Conservation (phyloP, 2,888 invertebrate genomes). For the Pammene fasciana region DNA sequence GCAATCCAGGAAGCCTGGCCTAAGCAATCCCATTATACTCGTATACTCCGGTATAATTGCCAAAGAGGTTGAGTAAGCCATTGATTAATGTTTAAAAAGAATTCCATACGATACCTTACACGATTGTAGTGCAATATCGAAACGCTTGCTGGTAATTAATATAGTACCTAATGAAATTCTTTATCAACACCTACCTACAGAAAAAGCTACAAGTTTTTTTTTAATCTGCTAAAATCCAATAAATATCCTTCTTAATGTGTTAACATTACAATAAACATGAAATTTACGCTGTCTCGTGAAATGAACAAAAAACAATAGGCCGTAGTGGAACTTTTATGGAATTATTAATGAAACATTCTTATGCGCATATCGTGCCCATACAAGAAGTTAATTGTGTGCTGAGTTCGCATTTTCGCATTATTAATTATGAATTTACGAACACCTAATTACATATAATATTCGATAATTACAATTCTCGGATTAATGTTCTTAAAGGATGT, state of each 20-base stretch:
- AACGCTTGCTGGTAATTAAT: too few relatives aligned
- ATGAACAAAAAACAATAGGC: conserved; percentile 2
- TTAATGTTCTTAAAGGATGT: neutral
- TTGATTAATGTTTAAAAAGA: conserved; percentile 49
- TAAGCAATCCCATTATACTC: conserved; percentile 76
- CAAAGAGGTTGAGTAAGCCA: conserved; percentile 67
- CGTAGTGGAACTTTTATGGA: conserved; percentile 17
- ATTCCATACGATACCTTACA: conserved; percentile 25
- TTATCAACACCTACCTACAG: too few relatives aligned
- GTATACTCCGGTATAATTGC: conserved; percentile 67
- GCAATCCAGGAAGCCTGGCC: conserved; percentile 68
- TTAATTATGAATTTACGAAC: conserved; percentile 35
- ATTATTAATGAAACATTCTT: conserved; percentile 31
- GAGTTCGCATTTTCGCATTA: conserved; percentile 34
- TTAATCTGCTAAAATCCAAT: too few relatives aligned
- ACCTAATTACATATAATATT: conserved; percentile 39
- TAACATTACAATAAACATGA: too few relatives aligned
- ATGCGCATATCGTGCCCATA: conserved; percentile 18
- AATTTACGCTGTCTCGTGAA: neutral
- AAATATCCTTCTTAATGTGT: too few relatives aligned
- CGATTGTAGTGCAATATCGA: conserved; percentile 9
- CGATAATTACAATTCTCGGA: conserved; percentile 27
- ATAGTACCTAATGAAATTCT: too few relatives aligned
- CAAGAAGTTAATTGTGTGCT: conserved; percentile 29
- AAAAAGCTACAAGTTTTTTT: neutral